Base-by-base conservation (phyloP, 2,797 vertebrate species). In the Picus viridis region DNA sequence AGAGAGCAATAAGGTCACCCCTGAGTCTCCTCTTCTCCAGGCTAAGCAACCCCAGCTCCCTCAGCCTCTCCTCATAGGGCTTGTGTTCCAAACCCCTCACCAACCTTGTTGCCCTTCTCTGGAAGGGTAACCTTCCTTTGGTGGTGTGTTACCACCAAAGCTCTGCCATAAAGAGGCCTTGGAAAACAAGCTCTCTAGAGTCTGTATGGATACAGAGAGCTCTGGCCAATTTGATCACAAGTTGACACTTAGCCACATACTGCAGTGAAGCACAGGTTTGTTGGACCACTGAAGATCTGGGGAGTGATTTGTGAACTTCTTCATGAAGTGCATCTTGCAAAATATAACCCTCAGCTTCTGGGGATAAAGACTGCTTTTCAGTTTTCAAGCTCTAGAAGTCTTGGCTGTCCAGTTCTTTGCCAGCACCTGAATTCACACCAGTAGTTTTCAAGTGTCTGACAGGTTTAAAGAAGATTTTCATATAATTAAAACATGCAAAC, bases 81-180 rank as follows among this genome's bases (percentile, higher is more conserved):
- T n/a, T n/a, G n/a, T n/a, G n/a, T n/a, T n/a, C n/a, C n/a, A n/a
- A n/a, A n/a, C n/a, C n/a, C n/a, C n/a, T n/a, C n/a, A n/a, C n/a
- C n/a, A n/a, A n/a, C n/a, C n/a, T n/a, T n/a, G n/a, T n/a, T n/a
- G n/a, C n/a, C n/a, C n/a, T n/a, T n/a, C n/a, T n/a, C n/a, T n/a
- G n/a, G n/a, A n/a, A n/a, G n/a, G n/a, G n/a, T n/a, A n/a, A n/a
- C n/a, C n/a, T n/a, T n/a, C n/a, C n/a, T n/a, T n/a, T n/a, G n/a
- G n/a, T n/a, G n/a, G n/a, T n/a, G n/a, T 26, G 13, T 91, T 95
- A 88, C 70, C 0, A 0, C 47, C 56, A 74, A 85, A 88, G 65
- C 29, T 70, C 80, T 94, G 92, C 65, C 86, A 95, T 88, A 86
- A 93, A 83, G 64, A 74, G 81, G 83, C 68, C 62, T 34, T 88